Conservation (phyloP, 2,888 invertebrate genomes). For the Chrysodeixis includens region DNA sequence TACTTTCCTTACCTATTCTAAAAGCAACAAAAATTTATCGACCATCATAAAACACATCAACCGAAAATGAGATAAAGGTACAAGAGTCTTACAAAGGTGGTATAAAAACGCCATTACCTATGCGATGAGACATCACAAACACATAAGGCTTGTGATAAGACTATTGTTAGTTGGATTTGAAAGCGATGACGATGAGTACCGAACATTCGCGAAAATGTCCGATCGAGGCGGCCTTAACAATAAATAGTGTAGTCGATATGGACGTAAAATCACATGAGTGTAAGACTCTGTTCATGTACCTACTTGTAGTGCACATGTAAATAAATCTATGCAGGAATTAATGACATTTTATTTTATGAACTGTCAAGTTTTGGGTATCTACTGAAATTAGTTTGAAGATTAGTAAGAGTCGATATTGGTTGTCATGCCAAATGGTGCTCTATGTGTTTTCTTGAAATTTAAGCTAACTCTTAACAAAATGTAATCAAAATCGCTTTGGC, state of each 20-base stretch:
- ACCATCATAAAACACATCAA: neutral
- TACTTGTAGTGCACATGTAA: too few species aligned
- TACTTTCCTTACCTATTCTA: neutral
- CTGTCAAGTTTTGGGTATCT: too few species aligned
- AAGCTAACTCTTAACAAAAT: too few species aligned
- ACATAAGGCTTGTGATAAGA: slow-evolving; percentile 5
- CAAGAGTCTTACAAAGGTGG: neutral
- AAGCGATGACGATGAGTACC: slow-evolving; percentile 10
- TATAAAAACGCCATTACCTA: neutral
- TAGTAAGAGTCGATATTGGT: too few species aligned
- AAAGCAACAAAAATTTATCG: neutral
- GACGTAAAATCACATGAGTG: slow-evolving; percentile 22
- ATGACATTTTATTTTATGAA: too few species aligned
- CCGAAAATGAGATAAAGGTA: neutral
- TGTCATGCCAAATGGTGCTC: too few species aligned
- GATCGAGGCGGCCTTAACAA: slow-evolving; percentile 13
- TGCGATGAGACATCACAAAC: neutral
- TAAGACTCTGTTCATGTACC: neutral
- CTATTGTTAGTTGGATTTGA: slow-evolving; percentile 22
- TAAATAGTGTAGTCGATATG: slow-evolving; percentile 28
- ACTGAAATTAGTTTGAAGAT: too few species aligned
- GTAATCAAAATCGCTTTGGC: too few species aligned
- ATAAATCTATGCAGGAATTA: too few species aligned
- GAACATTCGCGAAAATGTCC: slow-evolving; percentile 12
- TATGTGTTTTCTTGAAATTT: too few species aligned